Percentiles rank a stretch among this genome's conserved stretches.
Evolutionary conservation across 2,113 vertebrate genomes (phyloP).

Genomic region (Pionites leucogaster): DNA sequence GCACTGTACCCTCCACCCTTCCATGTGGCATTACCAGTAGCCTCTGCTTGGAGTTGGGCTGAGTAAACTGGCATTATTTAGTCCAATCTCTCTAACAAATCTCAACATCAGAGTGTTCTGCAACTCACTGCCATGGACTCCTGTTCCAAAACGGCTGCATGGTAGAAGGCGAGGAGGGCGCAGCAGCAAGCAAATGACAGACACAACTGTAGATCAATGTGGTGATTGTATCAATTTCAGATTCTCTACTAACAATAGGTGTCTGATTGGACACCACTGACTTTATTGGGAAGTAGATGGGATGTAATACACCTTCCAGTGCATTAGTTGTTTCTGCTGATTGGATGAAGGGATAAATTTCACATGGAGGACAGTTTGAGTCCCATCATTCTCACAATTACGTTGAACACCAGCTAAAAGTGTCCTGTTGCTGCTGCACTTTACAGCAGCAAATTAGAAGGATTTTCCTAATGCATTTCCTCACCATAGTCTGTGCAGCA

Average conservation of each 20-base stretch:
- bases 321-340: conserved; percentile 78
- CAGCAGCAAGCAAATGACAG: conserved; percentile 64
- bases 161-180: not conserved
- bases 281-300: conserved; percentile 78
- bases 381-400: conserved; percentile 73
- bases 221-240: conserved; percentile 84
- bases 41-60: not conserved
- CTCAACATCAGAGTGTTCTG: not conserved
- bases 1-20: not conserved
- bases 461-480: conserved; percentile 45
- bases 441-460: conserved; percentile 47
- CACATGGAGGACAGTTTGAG: conserved; percentile 66
- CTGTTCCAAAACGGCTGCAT: not conserved
- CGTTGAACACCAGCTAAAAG: conserved; percentile 49
- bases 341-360: conserved; percentile 77
- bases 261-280: conserved; percentile 79
- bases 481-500: not conserved
- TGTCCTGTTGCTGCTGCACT: conserved; percentile 64
- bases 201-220: conserved; percentile 76
- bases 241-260: conserved; percentile 79
- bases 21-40: not conserved
- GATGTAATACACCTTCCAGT: conserved; percentile 71
- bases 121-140: not conserved
- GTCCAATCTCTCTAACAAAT: not conserved
- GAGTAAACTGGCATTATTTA: not conserved